These are phyloP conservation scores for Pelobates fuscus DNA, from an alignment of 2,113 vertebrate species.

Conservation along the genomic window DNA sequence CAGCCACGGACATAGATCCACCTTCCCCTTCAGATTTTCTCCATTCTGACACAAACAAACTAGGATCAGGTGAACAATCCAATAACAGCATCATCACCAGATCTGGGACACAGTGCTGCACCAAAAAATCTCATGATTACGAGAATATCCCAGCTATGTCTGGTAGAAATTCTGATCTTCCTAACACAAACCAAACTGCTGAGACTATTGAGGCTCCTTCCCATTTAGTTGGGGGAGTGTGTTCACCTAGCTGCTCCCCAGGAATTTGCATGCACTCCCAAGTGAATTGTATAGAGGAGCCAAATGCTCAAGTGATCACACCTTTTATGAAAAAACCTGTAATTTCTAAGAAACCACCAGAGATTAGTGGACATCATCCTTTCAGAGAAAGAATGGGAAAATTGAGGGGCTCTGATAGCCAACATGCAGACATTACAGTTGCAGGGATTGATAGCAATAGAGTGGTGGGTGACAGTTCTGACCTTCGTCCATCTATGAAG, in stretches of 20 bases:
- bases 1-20: neutral
- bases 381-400: constrained; percentile 86
- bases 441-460: constrained; percentile 43
- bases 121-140: constrained; percentile 56
- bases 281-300: constrained; percentile 12
- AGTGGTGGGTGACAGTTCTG: constrained; percentile 45
- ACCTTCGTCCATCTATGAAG: constrained; percentile 40
- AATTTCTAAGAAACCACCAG: constrained; percentile 49
- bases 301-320: constrained; percentile 3
- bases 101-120: constrained; percentile 51
- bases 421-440: constrained; percentile 28
- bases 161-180: constrained; percentile 33
- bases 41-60: constrained; percentile 50
- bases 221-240: constrained; percentile 18
- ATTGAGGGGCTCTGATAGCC: constrained; percentile 69
- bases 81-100: constrained; percentile 21
- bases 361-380: constrained; percentile 71
- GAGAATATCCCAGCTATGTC: constrained; percentile 62
- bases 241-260: constrained; percentile 24
- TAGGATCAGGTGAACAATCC: constrained; percentile 21
- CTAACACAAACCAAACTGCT: constrained; percentile 17
- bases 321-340: constrained; percentile 27
- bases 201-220: constrained; percentile 23
- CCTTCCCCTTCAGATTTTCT: constrained; percentile 12
- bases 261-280: constrained; percentile 26